Evolutionary conservation across 2,113 vertebrate genomes (phyloP).

Genomic region (Sapayoa aenigma): DNA sequence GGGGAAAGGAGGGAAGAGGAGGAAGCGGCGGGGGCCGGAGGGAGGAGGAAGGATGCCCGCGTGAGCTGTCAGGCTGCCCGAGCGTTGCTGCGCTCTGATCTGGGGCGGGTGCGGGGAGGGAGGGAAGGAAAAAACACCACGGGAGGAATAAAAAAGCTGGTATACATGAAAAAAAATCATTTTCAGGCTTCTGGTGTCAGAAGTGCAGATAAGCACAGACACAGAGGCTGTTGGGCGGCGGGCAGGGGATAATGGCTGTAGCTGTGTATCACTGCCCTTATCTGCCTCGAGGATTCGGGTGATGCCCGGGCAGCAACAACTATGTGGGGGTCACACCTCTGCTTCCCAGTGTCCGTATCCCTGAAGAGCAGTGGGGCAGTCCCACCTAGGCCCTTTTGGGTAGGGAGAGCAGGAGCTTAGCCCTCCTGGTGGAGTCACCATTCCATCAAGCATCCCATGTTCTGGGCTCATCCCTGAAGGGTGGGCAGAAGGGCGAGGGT

Average conservation of each 20-base stretch:
- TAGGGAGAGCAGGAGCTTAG: not conserved
- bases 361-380: too few species aligned
- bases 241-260: not conserved
- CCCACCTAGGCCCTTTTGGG: not conserved
- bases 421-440: too few species aligned
- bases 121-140: not conserved
- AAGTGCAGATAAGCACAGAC: not conserved
- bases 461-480: not conserved
- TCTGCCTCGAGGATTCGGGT: fast-evolving
- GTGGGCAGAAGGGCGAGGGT: not conserved
- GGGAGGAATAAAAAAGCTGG: not conserved
- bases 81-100: not conserved
- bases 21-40: not conserved
- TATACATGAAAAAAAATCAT: not conserved
- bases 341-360: fast-evolving
- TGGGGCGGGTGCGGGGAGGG: not conserved
- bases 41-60: not conserved
- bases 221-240: not conserved
- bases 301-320: not conserved
- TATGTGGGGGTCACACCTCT: fast-evolving
- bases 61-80: not conserved
- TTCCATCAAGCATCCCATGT: fast-evolving
- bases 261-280: not conserved
- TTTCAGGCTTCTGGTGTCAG: not conserved
- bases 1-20: not conserved